Conservation (phyloP, 2,797 vertebrate species). For the Atherinosoma microstoma region DNA sequence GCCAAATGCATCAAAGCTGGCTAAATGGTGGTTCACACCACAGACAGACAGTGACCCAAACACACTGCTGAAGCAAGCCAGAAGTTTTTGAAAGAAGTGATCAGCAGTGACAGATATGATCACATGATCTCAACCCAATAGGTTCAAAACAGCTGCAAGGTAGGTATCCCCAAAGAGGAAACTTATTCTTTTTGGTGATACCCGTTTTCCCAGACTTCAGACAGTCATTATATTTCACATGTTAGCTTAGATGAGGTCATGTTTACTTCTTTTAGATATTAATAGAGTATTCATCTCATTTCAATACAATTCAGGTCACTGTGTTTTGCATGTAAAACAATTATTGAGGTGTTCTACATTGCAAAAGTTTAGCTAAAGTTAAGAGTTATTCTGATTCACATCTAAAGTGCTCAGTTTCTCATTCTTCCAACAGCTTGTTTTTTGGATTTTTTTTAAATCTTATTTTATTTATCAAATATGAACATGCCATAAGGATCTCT, state of each 20-base stretch:
- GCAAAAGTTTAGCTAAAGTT: background rate
- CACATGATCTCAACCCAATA: background rate
- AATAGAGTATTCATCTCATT: too few relatives aligned
- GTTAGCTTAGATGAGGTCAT: background rate
- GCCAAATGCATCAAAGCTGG: too few relatives aligned
- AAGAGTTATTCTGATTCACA: background rate
- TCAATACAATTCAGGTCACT: too few relatives aligned
- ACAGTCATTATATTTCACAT: background rate
- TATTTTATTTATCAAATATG: background rate
- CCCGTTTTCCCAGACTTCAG: too few relatives aligned
- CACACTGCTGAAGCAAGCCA: background rate
- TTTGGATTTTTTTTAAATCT: too few relatives aligned
- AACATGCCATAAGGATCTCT: background rate
- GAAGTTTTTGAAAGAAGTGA: background rate
- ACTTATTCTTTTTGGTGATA: too few relatives aligned
- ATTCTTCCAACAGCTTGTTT: constrained; percentile 18
- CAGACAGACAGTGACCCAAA: too few relatives aligned
- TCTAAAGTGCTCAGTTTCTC: constrained; percentile 4
- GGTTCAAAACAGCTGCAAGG: background rate
- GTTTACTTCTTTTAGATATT: background rate
- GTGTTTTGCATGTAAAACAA: too few relatives aligned
- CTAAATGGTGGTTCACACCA: too few relatives aligned
- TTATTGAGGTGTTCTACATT: background rate
- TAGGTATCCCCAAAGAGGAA: background rate
- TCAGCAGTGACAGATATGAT: too few relatives aligned